Percentiles rank a stretch among this genome's conserved stretches.
phyloP scores from a whole-genome alignment of 2,888 invertebrate species.

The Serripes groenlandicus region DNA sequence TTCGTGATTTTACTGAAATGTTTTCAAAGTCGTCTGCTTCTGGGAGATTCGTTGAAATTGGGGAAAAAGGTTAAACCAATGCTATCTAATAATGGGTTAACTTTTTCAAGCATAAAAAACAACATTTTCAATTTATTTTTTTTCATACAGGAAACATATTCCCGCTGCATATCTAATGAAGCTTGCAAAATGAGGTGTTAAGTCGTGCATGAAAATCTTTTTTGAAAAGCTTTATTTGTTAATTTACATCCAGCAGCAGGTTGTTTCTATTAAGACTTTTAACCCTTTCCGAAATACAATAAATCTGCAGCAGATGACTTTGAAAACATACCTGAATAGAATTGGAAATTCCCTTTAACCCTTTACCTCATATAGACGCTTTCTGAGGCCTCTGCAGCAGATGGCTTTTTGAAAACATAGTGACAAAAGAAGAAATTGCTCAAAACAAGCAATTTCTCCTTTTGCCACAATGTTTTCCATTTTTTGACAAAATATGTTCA shows the following conservation, averaged over 20 bases:
- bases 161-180: constrained; percentile 22
- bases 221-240: constrained; percentile 8
- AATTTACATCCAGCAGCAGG: constrained; percentile 3
- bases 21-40: too few species aligned
- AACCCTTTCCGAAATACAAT: too few species aligned
- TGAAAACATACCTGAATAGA: not conserved
- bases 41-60: too few species aligned
- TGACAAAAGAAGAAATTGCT: too few species aligned
- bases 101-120: not conserved
- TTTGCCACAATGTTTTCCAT: too few species aligned
- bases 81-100: not conserved
- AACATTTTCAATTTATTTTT: not conserved
- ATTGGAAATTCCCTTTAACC: not conserved
- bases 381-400: too few species aligned
- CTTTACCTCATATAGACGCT: not conserved
- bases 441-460: too few species aligned
- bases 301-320: not conserved
- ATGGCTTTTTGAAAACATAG: too few species aligned
- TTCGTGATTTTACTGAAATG: too few species aligned
- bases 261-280: not conserved
- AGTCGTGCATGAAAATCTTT: not conserved
- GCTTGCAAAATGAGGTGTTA: not conserved
- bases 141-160: constrained; percentile 8
- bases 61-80: too few species aligned
- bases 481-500: too few species aligned